These are phyloP conservation scores for Eudasyphora cyanicolor DNA, from an alignment of 2,888 invertebrate genomes.

Conservation along the genomic window DNA sequence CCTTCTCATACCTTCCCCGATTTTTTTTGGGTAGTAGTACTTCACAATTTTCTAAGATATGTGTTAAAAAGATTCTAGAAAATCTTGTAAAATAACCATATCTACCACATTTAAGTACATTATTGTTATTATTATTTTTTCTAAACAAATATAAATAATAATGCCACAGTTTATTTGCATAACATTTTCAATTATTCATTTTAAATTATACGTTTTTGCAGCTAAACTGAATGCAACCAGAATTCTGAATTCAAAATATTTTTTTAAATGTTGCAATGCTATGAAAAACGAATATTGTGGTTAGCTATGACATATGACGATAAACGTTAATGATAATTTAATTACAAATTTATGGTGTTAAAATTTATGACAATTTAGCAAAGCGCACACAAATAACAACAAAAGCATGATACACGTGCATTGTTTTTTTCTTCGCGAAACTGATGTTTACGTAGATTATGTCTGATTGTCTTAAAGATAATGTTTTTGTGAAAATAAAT, in stretches of 20 bases:
- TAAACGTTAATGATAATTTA: constrained; percentile 53
- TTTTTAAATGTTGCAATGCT: constrained; percentile 5
- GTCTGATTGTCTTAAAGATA: constrained; percentile 4
- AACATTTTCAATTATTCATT: constrained; percentile 59
- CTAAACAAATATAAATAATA: no score
- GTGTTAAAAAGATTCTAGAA: constrained; percentile 38
- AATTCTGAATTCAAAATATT: constrained; percentile 34
- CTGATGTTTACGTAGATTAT: not conserved
- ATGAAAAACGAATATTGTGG: no score
- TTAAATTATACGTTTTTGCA: constrained; percentile 48
- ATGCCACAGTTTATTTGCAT: constrained; percentile 55
- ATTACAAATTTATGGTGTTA: constrained; percentile 56
- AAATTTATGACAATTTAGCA: constrained; percentile 56
- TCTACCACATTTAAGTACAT: not conserved
- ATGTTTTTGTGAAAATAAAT: not conserved
- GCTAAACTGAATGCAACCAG: not conserved
- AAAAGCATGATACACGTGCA: constrained; percentile 62
- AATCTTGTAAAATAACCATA: constrained; percentile 48
- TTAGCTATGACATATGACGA: not conserved
- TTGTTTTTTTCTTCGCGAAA: constrained; percentile 11
- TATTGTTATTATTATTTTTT: constrained; percentile 26
- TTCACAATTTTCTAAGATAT: not conserved
- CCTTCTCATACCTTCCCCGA: not conserved
- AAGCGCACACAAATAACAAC: constrained; percentile 44
- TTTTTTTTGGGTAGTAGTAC: no score